Evolutionary conservation across 2,113 vertebrate genomes (phyloP), one percentile per base, ranked within the genome.

Genomic region (Peucedramus taeniatus): DNA sequence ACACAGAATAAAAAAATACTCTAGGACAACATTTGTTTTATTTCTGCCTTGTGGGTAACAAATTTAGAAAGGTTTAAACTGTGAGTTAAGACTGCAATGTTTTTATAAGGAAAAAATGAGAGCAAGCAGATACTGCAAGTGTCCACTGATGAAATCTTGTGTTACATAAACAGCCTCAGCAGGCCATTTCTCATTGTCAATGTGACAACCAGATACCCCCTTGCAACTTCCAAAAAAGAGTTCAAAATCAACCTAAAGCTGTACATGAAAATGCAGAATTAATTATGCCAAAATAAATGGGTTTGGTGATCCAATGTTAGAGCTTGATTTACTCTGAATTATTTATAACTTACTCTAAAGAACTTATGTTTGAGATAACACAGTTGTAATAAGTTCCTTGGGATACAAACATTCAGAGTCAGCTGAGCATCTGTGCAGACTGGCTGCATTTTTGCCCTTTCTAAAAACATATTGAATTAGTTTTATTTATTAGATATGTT

Each of bases 151-250:
- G 94, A 95, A 94, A 93, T 61, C 66, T 65, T 45, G 20, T 30
- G n/a, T 74, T 87, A 95, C 61, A 81, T 84, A 95, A 95, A 90
- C 88, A 89, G 76, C 60, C 44, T 84, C 45, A 90, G 74, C 4
- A 35, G 82, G 83, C 49, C 69, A 75, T 45, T 93, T 81, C 64
- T 84, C 70, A 86, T 10, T 35, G 31, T 33, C 89, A 90, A 83
- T 60, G 82, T 35, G 79, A 91, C 84, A 83, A 88, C 40, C 68
- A 95, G 76, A 85, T 35, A 82, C 26, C 71, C 64, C 13, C 45
- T 37, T 30, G 79, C 65, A 93, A 83, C 20, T 83, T 83, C 33
- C 33, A 37, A 54, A 57, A 47, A 51, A 85, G 23, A 80, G 81
- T 13, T 56, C 31, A 78, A 24, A 86, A 90, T 57, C 83, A 92